A percentile compares a stretch with the other conserved stretches of the same genome.
These are phyloP conservation scores for Diplodus sargus DNA, from an alignment of 2,797 vertebrate genomes.

Conservation along the genomic window DNA sequence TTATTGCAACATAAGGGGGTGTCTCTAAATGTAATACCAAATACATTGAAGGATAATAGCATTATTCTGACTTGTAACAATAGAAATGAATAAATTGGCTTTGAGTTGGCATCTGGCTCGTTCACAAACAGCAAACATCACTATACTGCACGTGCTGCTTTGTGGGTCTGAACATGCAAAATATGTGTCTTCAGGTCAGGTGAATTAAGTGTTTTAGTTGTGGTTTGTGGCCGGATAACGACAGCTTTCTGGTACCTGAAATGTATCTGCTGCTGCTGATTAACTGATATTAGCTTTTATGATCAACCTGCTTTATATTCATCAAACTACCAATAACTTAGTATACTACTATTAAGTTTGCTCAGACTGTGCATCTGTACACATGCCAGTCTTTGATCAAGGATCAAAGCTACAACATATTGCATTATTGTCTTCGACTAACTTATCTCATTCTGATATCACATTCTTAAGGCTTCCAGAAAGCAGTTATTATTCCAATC, in stretches of 20 bases:
- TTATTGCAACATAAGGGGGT: too few species aligned
- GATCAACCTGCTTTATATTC: neutral
- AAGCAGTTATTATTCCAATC: conserved; percentile 13
- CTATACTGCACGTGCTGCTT: neutral
- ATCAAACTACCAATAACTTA: neutral
- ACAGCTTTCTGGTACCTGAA: neutral
- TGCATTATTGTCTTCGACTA: conserved; percentile 2
- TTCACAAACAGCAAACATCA: too few species aligned
- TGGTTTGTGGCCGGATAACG: neutral
- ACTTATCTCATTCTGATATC: conserved; percentile 16
- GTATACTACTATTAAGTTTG: neutral
- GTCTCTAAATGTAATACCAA: too few species aligned
- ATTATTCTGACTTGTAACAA: too few species aligned
- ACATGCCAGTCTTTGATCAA: conserved; percentile 13
- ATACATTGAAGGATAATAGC: too few species aligned
- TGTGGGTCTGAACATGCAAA: neutral
- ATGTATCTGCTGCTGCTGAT: neutral
- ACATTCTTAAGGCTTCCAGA: neutral
- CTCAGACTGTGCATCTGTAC: conserved; percentile 7
- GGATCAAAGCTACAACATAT: neutral
- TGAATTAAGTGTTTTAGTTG: neutral
- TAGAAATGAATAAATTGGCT: too few species aligned
- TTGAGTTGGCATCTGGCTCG: too few species aligned
- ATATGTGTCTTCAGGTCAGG: neutral
- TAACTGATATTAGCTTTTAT: neutral